Percentiles rank a stretch among this genome's conserved stretches.
These are phyloP conservation scores for Schizothorax lantsangensis DNA, from an alignment of 2,797 vertebrate genomes.

Conservation along the genomic window DNA sequence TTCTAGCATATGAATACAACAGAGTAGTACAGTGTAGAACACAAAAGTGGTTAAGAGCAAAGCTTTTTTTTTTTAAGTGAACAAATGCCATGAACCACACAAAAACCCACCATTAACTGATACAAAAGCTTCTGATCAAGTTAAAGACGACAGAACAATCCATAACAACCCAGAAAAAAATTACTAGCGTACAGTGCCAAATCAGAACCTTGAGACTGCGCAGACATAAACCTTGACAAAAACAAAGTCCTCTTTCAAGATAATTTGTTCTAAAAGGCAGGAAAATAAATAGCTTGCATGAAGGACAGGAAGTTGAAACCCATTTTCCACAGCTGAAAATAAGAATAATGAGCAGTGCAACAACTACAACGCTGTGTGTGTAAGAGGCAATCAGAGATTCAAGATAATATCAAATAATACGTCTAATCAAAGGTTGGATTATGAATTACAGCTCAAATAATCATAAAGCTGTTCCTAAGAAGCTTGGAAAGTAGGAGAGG, in stretches of 20 bases:
- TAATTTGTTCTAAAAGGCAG: conserved; percentile 22
- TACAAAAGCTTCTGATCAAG: conserved; percentile 14
- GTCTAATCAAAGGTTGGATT: conserved; percentile 11
- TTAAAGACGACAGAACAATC: conserved; percentile 18
- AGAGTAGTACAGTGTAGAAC: not conserved
- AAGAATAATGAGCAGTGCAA: not conserved
- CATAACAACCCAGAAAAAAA: conserved; percentile 15
- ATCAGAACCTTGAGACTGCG: conserved; percentile 26
- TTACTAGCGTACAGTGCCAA: not conserved
- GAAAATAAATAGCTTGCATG: conserved; percentile 2
- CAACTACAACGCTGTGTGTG: not conserved
- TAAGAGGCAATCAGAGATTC: conserved; percentile 7
- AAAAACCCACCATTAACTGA: not conserved
- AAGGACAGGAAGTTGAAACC: conserved; percentile 16
- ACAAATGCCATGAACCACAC: not conserved
- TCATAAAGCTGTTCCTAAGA: not conserved
- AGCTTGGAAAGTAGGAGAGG: not conserved
- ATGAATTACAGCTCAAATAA: not conserved
- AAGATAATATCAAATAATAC: conserved; percentile 2
- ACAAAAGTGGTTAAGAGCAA: not conserved
- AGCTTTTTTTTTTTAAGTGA: not conserved
- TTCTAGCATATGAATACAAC: not conserved
- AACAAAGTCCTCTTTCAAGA: conserved; percentile 45
- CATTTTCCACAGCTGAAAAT: conserved; percentile 29
- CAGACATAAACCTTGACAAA: conserved; percentile 29